Base-by-base conservation (phyloP, 2,888 invertebrate species). In the Chrysodeixis includens region DNA sequence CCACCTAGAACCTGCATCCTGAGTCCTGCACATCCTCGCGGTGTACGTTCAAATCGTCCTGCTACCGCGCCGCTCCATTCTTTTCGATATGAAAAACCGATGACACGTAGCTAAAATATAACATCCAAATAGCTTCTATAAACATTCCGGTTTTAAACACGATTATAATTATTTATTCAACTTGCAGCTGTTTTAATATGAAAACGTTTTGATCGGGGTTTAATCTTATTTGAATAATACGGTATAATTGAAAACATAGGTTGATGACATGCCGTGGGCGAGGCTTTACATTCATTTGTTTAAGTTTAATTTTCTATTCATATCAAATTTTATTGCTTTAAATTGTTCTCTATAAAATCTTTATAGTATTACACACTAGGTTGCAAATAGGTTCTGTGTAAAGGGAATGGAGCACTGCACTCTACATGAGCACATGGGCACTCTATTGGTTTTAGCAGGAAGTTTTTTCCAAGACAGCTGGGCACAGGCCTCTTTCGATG, bases 171-270 rank as follows among this genome's bases (percentile, higher is more conserved):
- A n/a, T 40, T 40, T 40, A 40, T 40, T 40, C 6, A n/a, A n/a
- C 5, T 40, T 40, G 40, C 40, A 40, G 40, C 40, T 40, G 40
- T 40, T 40, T 40, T n/a, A 40, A 40, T n/a, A n/a, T n/a, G n/a
- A 40, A 40, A 40, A 14, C 6, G n/a, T 40, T 5, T 40, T 40
- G 40, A 40, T 40, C 40, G 40, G n/a, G 6, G 40, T 40, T 40
- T 40, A 40, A 40, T n/a, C 40, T n/a, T 26, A 26, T 40, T 40
- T 40, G 5, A 40, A 40, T 40, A 40, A 40, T 40, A 40, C 40
- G 40, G 40, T n/a, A n/a, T 40, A 40, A 14, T 40, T 40, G n/a
- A 40, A 40, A 40, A 40, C 40, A 40, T 40, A 40, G 40, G 40
- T 40, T 40, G 40, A 40, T 40, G 40, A 40, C 40, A 40, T n/a